Conservation (phyloP, 2,888 invertebrate species). For the Zaprionus obscuricornis region DNA sequence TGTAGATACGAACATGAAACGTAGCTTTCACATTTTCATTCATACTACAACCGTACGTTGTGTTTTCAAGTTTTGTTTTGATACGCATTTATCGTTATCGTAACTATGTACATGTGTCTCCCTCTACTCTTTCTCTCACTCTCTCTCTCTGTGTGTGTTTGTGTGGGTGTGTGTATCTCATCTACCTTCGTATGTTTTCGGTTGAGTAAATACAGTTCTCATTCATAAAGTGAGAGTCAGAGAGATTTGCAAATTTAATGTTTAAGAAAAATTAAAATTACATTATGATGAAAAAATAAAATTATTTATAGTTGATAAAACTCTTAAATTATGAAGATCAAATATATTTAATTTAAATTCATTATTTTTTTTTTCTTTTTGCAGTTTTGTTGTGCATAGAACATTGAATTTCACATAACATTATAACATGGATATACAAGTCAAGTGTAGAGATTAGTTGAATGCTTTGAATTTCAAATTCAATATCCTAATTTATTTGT, state of each 20-base stretch:
- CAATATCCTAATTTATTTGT: slow-evolving; percentile 62
- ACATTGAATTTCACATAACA: slow-evolving; percentile 22
- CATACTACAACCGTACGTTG: slow-evolving; percentile 34
- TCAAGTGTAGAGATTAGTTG: slow-evolving; percentile 51
- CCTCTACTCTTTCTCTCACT: slow-evolving; percentile 4
- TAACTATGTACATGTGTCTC: no score
- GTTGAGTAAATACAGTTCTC: no score
- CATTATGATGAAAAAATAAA: no score
- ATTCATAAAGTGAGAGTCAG: no score
- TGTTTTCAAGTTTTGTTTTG: slow-evolving; percentile 54
- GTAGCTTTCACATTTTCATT: slow-evolving; percentile 73
- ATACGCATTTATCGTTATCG: slow-evolving; percentile 46
- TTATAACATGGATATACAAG: slow-evolving; percentile 57
- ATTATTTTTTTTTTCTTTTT: slow-evolving; percentile 11
- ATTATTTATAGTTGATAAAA: no score
- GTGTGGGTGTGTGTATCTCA: neutral
- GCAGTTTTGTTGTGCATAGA: slow-evolving; percentile 28
- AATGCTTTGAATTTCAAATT: slow-evolving; percentile 78
- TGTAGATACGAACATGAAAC: slow-evolving; percentile 28
- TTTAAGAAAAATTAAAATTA: no score
- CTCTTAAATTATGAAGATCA: no score
- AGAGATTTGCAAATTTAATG: no score
- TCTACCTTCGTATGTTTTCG: no score
- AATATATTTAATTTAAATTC: no score
- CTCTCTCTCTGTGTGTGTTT: slow-evolving; percentile 7